phyloP scores from a whole-genome alignment of 2,888 invertebrate species.

The Drosophila rellima region DNA sequence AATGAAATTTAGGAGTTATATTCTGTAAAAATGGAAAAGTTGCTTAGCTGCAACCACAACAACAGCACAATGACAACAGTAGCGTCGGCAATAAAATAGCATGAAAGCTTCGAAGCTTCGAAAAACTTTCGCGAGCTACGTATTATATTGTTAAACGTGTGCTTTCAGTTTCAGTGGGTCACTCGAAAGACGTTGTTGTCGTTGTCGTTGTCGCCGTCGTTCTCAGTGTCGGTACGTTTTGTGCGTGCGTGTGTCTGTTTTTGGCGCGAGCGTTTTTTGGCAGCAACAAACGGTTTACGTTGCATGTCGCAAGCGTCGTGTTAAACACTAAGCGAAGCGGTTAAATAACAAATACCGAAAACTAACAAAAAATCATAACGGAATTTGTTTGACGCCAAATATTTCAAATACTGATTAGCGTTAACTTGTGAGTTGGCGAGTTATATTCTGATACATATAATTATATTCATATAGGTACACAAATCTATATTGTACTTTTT shows the following conservation, averaged over 20 bases:
- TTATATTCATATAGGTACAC: slow-evolving; percentile 5
- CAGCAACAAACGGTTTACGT: slow-evolving; percentile 42
- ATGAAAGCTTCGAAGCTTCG: slow-evolving; percentile 18
- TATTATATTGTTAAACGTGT: background rate
- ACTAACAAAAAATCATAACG: slow-evolving; percentile 13
- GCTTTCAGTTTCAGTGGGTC: slow-evolving; percentile 48
- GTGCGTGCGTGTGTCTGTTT: slow-evolving; percentile 38
- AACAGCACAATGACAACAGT: slow-evolving; percentile 21
- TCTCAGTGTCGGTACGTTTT: slow-evolving; percentile 17
- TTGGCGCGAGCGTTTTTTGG: slow-evolving; percentile 48
- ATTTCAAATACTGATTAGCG: slow-evolving; percentile 19
- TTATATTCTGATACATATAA: slow-evolving; percentile 21
- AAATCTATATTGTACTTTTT: slow-evolving; percentile 12
- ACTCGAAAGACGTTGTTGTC: slow-evolving; percentile 29
- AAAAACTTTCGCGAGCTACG: slow-evolving; percentile 18
- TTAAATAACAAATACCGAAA: slow-evolving; percentile 50
- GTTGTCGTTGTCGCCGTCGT: slow-evolving; percentile 5
- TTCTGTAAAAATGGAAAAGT: slow-evolving; percentile 1
- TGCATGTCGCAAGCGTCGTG: slow-evolving; percentile 52
- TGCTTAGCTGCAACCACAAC: slow-evolving; percentile 2
- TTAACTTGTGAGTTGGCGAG: slow-evolving; percentile 31
- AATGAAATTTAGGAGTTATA: background rate
- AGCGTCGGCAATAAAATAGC: slow-evolving; percentile 22
- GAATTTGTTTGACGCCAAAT: slow-evolving; percentile 15
- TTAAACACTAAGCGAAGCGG: slow-evolving; percentile 26